Conservation (phyloP, 2,888 invertebrate species). For the Metallyticus violacea region DNA sequence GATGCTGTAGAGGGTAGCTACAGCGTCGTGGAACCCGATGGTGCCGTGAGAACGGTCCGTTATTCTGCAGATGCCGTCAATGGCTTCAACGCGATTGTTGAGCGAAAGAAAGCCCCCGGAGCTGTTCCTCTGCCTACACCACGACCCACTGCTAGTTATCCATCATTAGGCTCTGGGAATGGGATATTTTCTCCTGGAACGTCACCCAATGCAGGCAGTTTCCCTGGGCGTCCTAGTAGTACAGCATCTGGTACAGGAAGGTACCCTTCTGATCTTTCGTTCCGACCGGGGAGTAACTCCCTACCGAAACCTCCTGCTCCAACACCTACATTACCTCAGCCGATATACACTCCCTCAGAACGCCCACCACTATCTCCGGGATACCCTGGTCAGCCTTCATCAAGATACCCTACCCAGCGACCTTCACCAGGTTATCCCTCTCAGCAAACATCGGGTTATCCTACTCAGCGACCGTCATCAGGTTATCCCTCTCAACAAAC, state of each 20-base stretch:
- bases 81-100: conserved; percentile 31
- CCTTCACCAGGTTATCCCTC: too few species aligned
- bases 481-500: too few species aligned
- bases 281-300: neutral
- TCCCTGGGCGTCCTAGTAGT: neutral
- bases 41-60: conserved; percentile 28
- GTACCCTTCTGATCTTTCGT: too few species aligned
- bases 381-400: too few species aligned
- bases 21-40: conserved; percentile 30
- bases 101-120: neutral
- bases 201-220: neutral
- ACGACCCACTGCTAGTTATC: neutral
- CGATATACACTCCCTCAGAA: neutral
- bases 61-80: conserved; percentile 29
- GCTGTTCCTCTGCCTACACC: neutral
- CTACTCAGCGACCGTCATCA: neutral
- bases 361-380: neutral
- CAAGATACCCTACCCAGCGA: too few species aligned
- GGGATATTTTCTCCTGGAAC: neutral
- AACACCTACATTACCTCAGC: neutral
- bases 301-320: neutral
- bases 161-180: neutral
- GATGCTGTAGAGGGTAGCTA: conserved; percentile 29
- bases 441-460: neutral
- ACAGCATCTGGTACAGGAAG: too few species aligned